phyloP scores from a whole-genome alignment of 2,113 vertebrate genomes.

The Pardalotus punctatus region DNA sequence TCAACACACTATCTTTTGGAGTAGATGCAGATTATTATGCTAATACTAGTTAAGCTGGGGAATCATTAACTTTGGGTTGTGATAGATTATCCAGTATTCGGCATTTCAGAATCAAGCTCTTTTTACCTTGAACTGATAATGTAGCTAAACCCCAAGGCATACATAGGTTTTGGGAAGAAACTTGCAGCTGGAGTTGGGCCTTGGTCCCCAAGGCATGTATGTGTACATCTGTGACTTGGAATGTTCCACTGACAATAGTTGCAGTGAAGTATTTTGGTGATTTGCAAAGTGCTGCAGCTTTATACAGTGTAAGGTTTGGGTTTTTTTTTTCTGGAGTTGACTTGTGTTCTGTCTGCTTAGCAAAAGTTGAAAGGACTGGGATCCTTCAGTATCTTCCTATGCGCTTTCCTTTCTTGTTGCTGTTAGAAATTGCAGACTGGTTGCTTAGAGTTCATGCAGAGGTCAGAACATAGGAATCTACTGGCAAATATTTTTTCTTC shows the following conservation, averaged over 20 bases:
- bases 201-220: neutral
- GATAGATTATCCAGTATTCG: neutral
- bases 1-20: neutral
- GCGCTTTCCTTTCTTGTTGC: constrained; percentile 60
- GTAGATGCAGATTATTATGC: neutral
- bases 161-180: neutral
- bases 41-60: neutral
- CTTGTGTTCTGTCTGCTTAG: constrained; percentile 32
- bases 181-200: neutral
- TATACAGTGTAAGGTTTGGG: neutral
- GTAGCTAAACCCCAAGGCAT: neutral
- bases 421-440: constrained; percentile 57
- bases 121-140: neutral
- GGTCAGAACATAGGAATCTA: constrained; percentile 72
- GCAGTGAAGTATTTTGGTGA: neutral
- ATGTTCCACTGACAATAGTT: neutral
- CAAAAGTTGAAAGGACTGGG: neutral
- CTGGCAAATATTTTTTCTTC: constrained; percentile 56
- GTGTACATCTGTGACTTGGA: neutral
- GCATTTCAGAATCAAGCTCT: neutral
- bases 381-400: constrained; percentile 23
- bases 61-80: neutral
- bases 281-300: neutral
- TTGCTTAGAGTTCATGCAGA: constrained; percentile 65
- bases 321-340: neutral